Base-by-base conservation (phyloP, 2,888 invertebrate species). In the Xestia ashworthii region DNA sequence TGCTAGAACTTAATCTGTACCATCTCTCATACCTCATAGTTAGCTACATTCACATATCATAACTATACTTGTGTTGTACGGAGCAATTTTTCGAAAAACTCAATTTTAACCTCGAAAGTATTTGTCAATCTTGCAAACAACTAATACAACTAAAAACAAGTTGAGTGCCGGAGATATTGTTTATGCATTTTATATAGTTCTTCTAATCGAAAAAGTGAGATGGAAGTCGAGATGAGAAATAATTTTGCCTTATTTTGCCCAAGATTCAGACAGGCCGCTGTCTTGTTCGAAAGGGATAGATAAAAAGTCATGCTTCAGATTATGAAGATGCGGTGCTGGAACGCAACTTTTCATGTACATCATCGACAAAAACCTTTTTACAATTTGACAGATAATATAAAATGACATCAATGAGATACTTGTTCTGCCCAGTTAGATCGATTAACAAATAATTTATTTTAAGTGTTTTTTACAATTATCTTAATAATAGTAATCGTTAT, bases 81-180 rank as follows among this genome's bases (percentile, higher is more conserved):
- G 48, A 65, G 11, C 16, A 44, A 48, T 69, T 16, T 44, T 55
- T 55, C 22, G n/a, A 38, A 53, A 79, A 66, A 41, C 41, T 75
- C 44, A 14, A 50, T 22, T 67, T 11, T 71, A 74, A 83, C 67
- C 80, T 71, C 32, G 53, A 74, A 71, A 69, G 25, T 44, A 46
- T 80, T 67, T 74, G 66, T 58, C 73, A 81, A 60, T 66, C 65
- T 68, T 41, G 8, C 46, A 78, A 83, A 74, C 70, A 83, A 19
- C 1, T 62, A 60, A 0, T 50, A 6, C 19, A 41, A 41, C 41
- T 41, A 41, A 19, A 76, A 48, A 70, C 53, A 76, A 66, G 2
- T 22, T 50, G 19, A 6, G 50, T 32, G 32, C 32, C 3, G 41
- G 41, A 41, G 5, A 1, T 50, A 53, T 11, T 81, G 65, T 80